Conservation (phyloP, 2,797 vertebrate species). For the Takifugu ocellatus region DNA sequence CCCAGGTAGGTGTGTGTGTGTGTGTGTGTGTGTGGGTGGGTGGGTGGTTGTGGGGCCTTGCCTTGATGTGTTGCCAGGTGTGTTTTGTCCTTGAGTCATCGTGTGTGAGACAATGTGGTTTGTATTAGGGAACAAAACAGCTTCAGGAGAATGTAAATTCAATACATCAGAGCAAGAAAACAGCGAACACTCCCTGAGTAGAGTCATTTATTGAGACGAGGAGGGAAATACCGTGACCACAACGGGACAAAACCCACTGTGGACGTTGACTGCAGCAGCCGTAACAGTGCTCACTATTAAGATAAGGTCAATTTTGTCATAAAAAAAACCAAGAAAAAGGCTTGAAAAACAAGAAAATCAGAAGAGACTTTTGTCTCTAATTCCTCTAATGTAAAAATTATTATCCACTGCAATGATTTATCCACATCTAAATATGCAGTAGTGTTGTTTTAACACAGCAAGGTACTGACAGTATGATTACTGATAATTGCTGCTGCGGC, state of each 20-base stretch:
- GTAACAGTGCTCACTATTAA: too few relatives aligned
- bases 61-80: constrained; percentile 38
- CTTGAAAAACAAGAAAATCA: too few relatives aligned
- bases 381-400: too few relatives aligned
- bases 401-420: not conserved
- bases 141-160: constrained; percentile 2
- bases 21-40: not conserved
- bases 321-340: too few relatives aligned
- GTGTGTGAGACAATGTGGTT: constrained; percentile 19
- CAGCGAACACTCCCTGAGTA: too few relatives aligned
- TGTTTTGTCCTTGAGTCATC: constrained; percentile 27
- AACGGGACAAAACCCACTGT: too few relatives aligned
- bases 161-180: constrained; percentile 3
- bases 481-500: constrained; percentile 38
- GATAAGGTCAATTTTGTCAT: too few relatives aligned
- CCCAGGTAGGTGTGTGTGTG: constrained; percentile 76
- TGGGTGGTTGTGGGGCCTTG: constrained; percentile 4
- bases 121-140: constrained; percentile 22
- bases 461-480: constrained; percentile 47
- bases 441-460: not conserved
- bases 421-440: constrained; percentile 8
- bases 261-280: too few relatives aligned
- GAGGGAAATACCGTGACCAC: too few relatives aligned
- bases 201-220: too few relatives aligned
- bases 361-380: too few relatives aligned